Evolutionary conservation across 2,797 vertebrate species (phyloP), one percentile per base, ranked within the genome.

Genomic region (Otus scops): DNA sequence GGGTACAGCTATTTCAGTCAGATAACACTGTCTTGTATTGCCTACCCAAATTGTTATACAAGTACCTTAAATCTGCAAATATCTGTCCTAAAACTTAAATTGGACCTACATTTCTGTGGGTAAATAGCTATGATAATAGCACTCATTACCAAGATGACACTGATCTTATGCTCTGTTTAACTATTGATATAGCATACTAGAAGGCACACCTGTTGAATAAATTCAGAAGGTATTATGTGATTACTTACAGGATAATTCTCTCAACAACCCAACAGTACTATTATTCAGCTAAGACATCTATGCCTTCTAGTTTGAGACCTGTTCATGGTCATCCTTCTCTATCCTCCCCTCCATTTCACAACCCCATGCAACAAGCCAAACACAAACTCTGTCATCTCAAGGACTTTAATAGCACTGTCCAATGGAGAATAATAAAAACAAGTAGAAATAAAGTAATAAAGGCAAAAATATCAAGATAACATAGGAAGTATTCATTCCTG

Each of bases 381-480:
- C 45, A 3, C 83, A 91, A 85, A 65, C 38, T 63, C 32, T 19
- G 16, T 89, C 43, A 88, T 93, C 47, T 88, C 88, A 88, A 94
- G 19, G 56, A 91, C 63, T 96, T 96, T 97, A 97, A 96, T 95
- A 88, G 81, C 77, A 94, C 78, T 92, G 93, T 78, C 75, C 88
- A 82, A 89, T 53, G 80, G 26, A 64, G 45, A 88, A 74, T 50
- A 96, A 88, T 61, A 96, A 91, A 87, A 96, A 77, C 74, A 91
- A 92, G 34, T 91, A 94, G 73, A 94, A 94, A 94, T 82, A 71
- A 93, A 76, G 47, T 83, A 73, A 84, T n/a, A 83, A 85, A 95
- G 54, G 74, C 32, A 95, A 89, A 88, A 78, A 57, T 51, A 90
- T 48, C 75, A 89, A 81, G 82, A 65, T 45, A 89, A 95, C 36